These are phyloP conservation scores for Sorex fumeus DNA, from an alignment of 2,113 vertebrate species.

Conservation along the genomic window DNA sequence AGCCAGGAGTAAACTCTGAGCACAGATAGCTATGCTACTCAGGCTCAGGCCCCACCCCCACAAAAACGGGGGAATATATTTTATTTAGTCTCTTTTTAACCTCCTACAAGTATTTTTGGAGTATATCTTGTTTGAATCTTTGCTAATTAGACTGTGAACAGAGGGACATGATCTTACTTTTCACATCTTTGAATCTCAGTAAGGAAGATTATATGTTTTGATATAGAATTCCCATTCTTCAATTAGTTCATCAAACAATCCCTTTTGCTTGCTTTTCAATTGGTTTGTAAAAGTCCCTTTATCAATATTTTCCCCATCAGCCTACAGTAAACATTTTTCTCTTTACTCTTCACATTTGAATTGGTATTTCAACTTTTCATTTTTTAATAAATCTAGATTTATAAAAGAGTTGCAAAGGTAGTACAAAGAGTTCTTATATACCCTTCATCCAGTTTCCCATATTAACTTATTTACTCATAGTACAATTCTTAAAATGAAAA, in stretches of 20 bases:
- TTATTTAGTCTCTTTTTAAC: constrained; percentile 4
- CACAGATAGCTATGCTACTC: too few species aligned
- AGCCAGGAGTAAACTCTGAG: too few species aligned
- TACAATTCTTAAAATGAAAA: neutral
- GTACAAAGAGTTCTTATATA: neutral
- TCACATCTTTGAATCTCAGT: neutral
- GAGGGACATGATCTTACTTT: constrained; percentile 18
- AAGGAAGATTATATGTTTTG: neutral
- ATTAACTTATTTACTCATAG: constrained; percentile 8
- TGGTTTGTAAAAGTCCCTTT: neutral
- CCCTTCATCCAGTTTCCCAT: neutral
- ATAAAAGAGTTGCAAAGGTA: neutral
- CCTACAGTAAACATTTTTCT: constrained; percentile 34
- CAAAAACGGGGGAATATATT: too few species aligned
- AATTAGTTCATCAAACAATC: neutral
- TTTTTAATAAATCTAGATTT: constrained; percentile 48
- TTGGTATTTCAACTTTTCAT: constrained; percentile 13
- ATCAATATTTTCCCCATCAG: constrained; percentile 29
- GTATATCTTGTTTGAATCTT: constrained; percentile 10
- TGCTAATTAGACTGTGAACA: constrained; percentile 41
- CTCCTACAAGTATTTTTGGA: neutral
- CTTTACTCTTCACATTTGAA: neutral
- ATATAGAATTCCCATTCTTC: constrained; percentile 10
- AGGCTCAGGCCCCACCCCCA: too few species aligned
- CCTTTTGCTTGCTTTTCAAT: constrained; percentile 34